Conservation (phyloP, 2,797 vertebrate species). For the Poecilia wingei region DNA sequence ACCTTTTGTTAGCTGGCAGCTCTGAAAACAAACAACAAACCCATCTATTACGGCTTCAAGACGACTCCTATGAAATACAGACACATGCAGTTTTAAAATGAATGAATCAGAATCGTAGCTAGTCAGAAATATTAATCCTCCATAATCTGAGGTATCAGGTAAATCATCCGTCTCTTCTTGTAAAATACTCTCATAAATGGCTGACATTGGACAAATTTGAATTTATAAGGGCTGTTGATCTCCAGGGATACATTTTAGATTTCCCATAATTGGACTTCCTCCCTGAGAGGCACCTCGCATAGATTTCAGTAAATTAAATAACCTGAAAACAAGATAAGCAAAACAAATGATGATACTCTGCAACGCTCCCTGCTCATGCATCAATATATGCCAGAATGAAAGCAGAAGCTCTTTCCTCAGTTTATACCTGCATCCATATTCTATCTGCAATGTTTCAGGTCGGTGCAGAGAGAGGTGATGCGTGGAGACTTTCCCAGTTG, state of each 20-base stretch:
- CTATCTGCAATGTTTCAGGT: not conserved
- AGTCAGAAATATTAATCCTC: conserved; percentile 23
- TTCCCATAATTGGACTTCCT: conserved; percentile 44
- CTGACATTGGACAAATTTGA: conserved; percentile 28
- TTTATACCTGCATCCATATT: conserved; percentile 6
- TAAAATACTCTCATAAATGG: conserved; percentile 36
- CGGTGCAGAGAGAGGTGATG: not conserved
- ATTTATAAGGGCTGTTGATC: conserved; percentile 44
- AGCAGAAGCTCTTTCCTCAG: conserved; percentile 1
- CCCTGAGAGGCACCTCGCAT: conserved; percentile 33
- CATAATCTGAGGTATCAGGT: conserved; percentile 27
- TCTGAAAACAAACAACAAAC: conserved; percentile 65
- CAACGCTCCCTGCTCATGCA: not conserved
- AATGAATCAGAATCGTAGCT: conserved; percentile 37
- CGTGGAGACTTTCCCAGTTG: not conserved
- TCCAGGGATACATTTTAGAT: conserved; percentile 42
- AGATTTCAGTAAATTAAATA: conserved; percentile 43
- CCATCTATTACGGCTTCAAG: conserved; percentile 53
- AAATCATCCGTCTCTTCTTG: conserved; percentile 43
- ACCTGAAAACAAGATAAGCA: conserved; percentile 34
- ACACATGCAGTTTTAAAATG: conserved; percentile 31
- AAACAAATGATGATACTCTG: conserved; percentile 33
- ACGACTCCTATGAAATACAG: conserved; percentile 34
- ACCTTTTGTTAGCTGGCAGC: conserved; percentile 57
- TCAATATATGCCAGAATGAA: conserved; percentile 11